phyloP scores from a whole-genome alignment of 2,888 invertebrate genomes.

The Ennomos fuscantarius region DNA sequence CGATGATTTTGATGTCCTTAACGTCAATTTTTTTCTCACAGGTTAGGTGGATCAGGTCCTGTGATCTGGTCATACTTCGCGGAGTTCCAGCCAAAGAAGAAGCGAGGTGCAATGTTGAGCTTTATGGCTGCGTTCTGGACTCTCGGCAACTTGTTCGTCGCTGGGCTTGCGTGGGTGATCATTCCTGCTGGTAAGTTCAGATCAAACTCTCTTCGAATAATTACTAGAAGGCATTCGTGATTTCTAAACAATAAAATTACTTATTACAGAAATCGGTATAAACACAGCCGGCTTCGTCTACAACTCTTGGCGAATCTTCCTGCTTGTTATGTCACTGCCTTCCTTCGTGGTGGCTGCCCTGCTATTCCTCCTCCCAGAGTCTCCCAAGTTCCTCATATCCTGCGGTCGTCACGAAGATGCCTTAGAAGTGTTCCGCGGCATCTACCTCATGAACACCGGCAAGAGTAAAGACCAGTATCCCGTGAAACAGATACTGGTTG shows the following conservation, averaged over 20 bases:
- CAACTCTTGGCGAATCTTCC: conserved; percentile 97
- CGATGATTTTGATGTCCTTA: no score
- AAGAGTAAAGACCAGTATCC: conserved; percentile 90
- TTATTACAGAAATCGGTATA: conserved; percentile 87
- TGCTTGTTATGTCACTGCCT: conserved; percentile 94
- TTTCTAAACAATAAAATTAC: not conserved
- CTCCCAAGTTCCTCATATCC: conserved; percentile 94
- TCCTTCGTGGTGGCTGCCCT: conserved; percentile 94
- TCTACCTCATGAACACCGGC: conserved; percentile 93
- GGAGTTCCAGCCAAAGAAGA: conserved; percentile 96
- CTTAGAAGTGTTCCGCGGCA: conserved; percentile 91
- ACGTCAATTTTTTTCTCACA: conserved; percentile 63
- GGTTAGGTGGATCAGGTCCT: conserved; percentile 95
- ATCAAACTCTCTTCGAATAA: not conserved
- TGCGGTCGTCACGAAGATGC: conserved; percentile 93
- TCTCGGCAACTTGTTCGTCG: conserved; percentile 95
- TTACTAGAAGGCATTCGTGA: no score
- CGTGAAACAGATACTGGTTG: conserved; percentile 88
- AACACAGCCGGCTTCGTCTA: conserved; percentile 89
- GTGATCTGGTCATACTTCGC: conserved; percentile 98
- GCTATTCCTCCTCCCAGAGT: conserved; percentile 94
- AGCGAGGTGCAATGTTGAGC: conserved; percentile 96
- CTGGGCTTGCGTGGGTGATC: conserved; percentile 92
- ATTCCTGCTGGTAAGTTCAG: conserved; percentile 85
- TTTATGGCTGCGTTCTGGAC: conserved; percentile 99